Conservation (phyloP, 2,888 invertebrate species). For the Parthenolecanium corni region DNA sequence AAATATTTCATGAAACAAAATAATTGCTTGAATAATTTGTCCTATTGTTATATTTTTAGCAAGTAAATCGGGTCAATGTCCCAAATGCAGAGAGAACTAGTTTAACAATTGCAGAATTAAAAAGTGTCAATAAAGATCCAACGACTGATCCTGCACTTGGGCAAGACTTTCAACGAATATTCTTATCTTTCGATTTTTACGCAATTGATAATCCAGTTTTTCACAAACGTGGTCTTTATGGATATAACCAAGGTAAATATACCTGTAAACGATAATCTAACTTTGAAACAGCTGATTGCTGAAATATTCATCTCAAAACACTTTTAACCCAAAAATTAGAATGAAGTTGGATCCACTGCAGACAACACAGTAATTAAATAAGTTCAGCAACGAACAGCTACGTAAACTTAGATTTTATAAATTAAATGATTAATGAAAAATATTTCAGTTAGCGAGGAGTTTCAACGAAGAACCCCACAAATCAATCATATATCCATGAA, state of each 20-base stretch:
- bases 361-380: no score
- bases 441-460: conserved; percentile 45
- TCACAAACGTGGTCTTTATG: conserved; percentile 60
- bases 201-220: conserved; percentile 68
- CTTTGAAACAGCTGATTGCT: no score
- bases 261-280: no score
- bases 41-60: conserved; percentile 46
- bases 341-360: no score
- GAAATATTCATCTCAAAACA: no score
- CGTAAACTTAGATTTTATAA: no score
- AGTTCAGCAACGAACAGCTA: no score
- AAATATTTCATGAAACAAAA: no score
- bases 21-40: no score
- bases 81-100: conserved; percentile 53
- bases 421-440: no score
- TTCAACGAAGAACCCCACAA: conserved; percentile 68
- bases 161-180: conserved; percentile 67
- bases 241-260: conserved; percentile 62
- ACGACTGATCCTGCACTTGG: conserved; percentile 47
- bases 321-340: no score
- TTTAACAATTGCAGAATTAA: conserved; percentile 54
- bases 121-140: conserved; percentile 33
- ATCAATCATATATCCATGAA: conserved; percentile 75
- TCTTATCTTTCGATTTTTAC: conserved; percentile 78
- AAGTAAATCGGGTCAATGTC: conserved; percentile 69